Evolutionary conservation across 30 jellyfish, hydroid and myxozoan genomes (phyloP), one percentile per base, ranked within the genome.

Genomic region (Rhopilema esculentum): DNA sequence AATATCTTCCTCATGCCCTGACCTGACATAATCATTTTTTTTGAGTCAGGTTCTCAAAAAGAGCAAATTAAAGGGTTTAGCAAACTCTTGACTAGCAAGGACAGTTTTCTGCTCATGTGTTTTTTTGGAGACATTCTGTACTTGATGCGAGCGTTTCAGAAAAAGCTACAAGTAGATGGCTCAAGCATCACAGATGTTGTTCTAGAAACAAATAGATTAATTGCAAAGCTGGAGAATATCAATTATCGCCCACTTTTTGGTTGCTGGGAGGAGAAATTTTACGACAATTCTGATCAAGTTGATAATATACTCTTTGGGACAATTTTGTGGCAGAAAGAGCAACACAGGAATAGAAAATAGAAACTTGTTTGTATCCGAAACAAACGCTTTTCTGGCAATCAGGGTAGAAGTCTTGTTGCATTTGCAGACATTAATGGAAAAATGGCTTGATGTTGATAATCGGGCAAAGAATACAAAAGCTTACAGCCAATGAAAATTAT

Each of bases 401-500:
- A 25, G 87, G 76, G 63, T 21, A 72, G 67, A 50, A 79, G 87
- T 77, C 62, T 27, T 77, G 49, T n/a, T 50, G 23, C 22, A 52
- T n/a, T 61, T 77, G 87, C 74, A 23, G 31, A 23, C n/a, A 8
- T 52, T 77, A 50, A 33, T 51, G 87, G 61, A 52, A 52, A 50
- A 27, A 16, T 9, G 8, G 79, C 87, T 49, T 22, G 29, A 48
- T 9, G 24, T 77, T 12, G 87, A 77, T 30, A 57, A 61, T 30
- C 87, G 52, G 6, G 28, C 31, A 21, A 52, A 77, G 62, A 79
- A 73, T 16, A 73, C 17, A 7, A 77, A 77, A 27, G 22, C 31
- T 77, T 77, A 50, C 87, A 72, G 83, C 83, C 83, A 72, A 66
- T 77, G 87, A 77, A 50, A 27, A 51, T 77, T 77, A 77, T 8